These are phyloP conservation scores for Zoanthus gigantus DNA, from an alignment of 92 coral and sea anemone species.

Conservation along the genomic window DNA sequence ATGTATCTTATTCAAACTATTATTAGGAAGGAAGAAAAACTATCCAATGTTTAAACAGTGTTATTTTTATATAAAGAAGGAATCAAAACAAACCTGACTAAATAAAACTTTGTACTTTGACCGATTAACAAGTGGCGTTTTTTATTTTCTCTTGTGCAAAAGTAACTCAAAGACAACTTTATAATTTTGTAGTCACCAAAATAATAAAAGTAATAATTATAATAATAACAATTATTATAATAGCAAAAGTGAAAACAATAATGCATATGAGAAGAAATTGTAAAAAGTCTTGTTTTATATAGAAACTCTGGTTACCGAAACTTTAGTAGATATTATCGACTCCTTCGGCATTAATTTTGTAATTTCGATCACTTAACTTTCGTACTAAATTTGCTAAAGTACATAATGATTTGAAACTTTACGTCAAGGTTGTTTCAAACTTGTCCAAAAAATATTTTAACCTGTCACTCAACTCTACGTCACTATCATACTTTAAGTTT, in stretches of 20 bases:
- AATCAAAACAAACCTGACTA: neutral
- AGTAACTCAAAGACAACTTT: neutral
- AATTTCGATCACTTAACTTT: neutral
- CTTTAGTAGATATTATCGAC: neutral
- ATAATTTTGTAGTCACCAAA: neutral
- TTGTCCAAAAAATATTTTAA: neutral
- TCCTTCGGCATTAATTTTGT: neutral
- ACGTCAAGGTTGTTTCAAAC: neutral
- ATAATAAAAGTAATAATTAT: neutral
- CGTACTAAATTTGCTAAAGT: neutral
- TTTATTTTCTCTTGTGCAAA: slow-evolving; percentile 6
- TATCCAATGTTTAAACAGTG: neutral
- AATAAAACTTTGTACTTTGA: neutral
- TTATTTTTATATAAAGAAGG: neutral
- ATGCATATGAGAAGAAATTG: no score
- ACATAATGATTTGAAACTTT: neutral
- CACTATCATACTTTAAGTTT: neutral
- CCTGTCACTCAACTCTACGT: neutral
- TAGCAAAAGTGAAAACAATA: neutral
- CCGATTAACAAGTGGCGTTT: slow-evolving; percentile 6
- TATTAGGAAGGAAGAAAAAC: neutral
- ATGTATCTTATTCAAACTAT: neutral
- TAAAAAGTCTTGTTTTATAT: neutral
- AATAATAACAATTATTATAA: neutral
- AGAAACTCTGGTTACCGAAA: neutral